These are phyloP conservation scores for Morelia viridis DNA, from an alignment of 2,797 vertebrate genomes.

Conservation along the genomic window DNA sequence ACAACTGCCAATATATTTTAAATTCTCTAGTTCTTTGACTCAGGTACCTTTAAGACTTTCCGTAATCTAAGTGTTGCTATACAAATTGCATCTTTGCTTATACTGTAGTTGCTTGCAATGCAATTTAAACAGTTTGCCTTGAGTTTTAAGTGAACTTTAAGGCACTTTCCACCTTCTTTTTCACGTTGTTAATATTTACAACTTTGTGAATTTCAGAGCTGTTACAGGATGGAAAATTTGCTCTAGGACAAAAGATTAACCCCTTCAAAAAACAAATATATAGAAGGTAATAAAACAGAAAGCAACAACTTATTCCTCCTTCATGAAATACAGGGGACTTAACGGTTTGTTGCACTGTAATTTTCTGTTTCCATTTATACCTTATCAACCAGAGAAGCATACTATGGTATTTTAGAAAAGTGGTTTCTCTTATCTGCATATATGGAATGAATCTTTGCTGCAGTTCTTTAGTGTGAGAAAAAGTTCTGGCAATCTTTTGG, in stretches of 20 bases:
- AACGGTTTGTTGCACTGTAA: background rate
- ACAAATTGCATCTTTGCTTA: background rate
- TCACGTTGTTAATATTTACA: background rate
- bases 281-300: constrained; percentile 5
- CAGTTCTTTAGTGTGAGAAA: background rate
- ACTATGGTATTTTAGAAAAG: background rate
- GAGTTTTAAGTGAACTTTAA: constrained; percentile 32
- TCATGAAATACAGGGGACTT: background rate
- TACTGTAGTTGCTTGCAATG: constrained; percentile 43
- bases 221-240: constrained; percentile 28
- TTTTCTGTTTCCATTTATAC: background rate
- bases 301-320: background rate
- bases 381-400: background rate
- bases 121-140: constrained; percentile 45
- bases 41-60: constrained; percentile 44
- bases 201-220: constrained; percentile 57
- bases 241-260: constrained; percentile 48
- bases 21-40: constrained; percentile 39
- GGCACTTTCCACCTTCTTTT: background rate
- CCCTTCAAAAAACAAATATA: constrained; percentile 14
- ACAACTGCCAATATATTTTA: constrained; percentile 11
- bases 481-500: background rate
- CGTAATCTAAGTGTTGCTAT: constrained; percentile 28
- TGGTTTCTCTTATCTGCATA: background rate
- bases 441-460: background rate